Conservation (phyloP, 2,113 vertebrate genomes). For the Leptocoma aspasia region DNA sequence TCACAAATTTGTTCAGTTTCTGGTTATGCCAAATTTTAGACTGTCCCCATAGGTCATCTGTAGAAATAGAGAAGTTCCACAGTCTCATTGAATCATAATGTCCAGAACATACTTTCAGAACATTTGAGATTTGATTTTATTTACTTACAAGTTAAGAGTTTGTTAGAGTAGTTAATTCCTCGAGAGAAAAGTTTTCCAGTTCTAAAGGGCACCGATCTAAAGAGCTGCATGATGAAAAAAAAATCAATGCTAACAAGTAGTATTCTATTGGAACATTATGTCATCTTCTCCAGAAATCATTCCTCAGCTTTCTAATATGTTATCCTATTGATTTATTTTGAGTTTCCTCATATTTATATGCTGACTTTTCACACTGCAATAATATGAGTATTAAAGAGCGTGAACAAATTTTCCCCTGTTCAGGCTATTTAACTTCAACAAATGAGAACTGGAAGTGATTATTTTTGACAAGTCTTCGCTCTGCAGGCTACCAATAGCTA, state of each 20-base stretch:
- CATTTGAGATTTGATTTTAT: neutral
- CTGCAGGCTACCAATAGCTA: neutral
- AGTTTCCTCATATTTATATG: neutral
- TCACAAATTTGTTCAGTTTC: neutral
- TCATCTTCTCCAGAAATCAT: neutral
- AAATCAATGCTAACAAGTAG: neutral
- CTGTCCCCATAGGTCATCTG: neutral
- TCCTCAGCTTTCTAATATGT: neutral
- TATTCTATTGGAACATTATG: neutral
- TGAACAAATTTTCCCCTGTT: neutral
- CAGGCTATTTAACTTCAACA: neutral
- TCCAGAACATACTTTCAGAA: neutral
- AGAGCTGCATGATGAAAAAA: neutral
- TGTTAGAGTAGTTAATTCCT: neutral
- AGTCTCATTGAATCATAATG: neutral
- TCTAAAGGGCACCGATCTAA: neutral
- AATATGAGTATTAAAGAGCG: neutral
- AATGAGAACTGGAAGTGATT: conserved; percentile 21
- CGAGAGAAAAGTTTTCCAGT: neutral
- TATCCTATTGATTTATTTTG: conserved; percentile 2
- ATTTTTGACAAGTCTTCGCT: conserved; percentile 2
- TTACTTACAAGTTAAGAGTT: neutral
- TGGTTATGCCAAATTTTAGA: neutral
- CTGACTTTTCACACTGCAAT: neutral
- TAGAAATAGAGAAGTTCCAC: neutral